These are phyloP conservation scores for Ochlodes sylvanus DNA, from an alignment of 2,888 invertebrate genomes.

Conservation along the genomic window DNA sequence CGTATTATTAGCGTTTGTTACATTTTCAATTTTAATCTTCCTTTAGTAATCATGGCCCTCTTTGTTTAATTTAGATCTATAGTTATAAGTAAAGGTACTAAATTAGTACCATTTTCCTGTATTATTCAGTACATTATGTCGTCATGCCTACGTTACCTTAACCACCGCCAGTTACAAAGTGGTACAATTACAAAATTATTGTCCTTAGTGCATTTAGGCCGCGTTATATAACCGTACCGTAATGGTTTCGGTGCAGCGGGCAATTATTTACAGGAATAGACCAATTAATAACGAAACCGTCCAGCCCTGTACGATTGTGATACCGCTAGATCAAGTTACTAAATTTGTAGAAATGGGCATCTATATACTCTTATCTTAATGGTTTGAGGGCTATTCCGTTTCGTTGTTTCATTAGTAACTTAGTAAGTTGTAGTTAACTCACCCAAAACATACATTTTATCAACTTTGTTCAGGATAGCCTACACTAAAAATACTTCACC, in stretches of 20 bases:
- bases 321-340: conserved; percentile 48
- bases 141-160: not conserved
- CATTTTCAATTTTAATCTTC: too few relatives aligned
- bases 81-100: not conserved
- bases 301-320: conserved; percentile 46
- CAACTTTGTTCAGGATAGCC: too few relatives aligned
- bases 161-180: conserved; percentile 45
- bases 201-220: conserved; percentile 37
- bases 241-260: conserved; percentile 53
- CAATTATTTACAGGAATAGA: conserved; percentile 62
- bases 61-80: too few relatives aligned
- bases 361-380: conserved; percentile 7
- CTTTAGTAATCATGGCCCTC: too few relatives aligned
- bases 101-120: not conserved
- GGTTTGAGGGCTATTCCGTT: not conserved
- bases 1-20: too few relatives aligned
- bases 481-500: too few relatives aligned
- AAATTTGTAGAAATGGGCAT: conserved; percentile 44
- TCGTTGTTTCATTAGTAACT: conserved; percentile 2
- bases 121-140: not conserved
- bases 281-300: conserved; percentile 57
- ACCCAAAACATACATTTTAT: too few relatives aligned
- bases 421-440: not conserved
- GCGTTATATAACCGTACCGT: conserved; percentile 43
- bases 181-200: conserved; percentile 50